These are phyloP conservation scores for Pomatostomus ruficeps DNA, from an alignment of 2,113 vertebrate genomes.

Conservation along the genomic window DNA sequence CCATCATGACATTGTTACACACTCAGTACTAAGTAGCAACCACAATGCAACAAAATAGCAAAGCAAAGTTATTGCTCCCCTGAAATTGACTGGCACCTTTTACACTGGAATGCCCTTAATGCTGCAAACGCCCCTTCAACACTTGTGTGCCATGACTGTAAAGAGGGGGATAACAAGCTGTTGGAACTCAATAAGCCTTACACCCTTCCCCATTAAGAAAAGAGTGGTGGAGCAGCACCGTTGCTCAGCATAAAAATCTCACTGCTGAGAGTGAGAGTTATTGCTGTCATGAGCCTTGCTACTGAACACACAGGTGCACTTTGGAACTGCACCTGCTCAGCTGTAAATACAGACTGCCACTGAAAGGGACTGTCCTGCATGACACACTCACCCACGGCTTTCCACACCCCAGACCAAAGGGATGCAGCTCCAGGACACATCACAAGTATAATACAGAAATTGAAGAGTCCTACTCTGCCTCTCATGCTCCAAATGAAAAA, in stretches of 20 bases:
- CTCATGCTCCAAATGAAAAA: not conserved
- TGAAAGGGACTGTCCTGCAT: not conserved
- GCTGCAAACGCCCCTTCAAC: not conserved
- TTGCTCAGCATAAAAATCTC: not conserved
- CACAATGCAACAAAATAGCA: not conserved
- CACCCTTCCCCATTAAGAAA: not conserved
- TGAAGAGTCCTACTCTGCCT: not conserved
- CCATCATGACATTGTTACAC: not conserved
- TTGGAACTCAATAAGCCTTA: not conserved
- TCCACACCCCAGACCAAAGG: not conserved
- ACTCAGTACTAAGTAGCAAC: not conserved
- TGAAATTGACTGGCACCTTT: not conserved
- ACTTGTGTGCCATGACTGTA: not conserved
- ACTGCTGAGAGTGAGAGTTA: not conserved
- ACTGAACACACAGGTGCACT: not conserved
- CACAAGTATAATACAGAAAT: not conserved
- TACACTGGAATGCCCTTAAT: not conserved
- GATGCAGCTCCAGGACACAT: not conserved
- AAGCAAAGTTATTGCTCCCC: accelerated
- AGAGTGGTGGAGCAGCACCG: not conserved
- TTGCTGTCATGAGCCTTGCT: not conserved
- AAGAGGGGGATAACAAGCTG: not conserved
- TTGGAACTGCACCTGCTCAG: not conserved
- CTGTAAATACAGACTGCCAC: not conserved
- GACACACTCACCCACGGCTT: not conserved